A percentile compares a stretch with the other conserved stretches of the same genome.
phyloP scores from a whole-genome alignment of 2,888 invertebrate species.

The Chorisops tibialis region DNA sequence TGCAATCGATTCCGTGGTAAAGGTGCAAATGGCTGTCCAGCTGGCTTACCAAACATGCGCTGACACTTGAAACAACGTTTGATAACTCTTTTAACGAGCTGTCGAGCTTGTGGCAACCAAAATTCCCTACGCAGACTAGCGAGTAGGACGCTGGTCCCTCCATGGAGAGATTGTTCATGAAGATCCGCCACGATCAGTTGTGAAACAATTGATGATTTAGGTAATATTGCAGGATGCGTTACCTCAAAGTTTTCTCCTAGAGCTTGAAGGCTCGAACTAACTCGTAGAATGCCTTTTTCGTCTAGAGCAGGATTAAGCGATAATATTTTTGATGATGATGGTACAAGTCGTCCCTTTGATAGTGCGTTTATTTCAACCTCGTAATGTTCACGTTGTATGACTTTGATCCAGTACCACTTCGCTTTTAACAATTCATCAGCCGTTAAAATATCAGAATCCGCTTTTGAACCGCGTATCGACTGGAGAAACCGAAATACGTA shows the following conservation, averaged over 20 bases:
- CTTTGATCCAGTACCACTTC: no score
- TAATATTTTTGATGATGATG: no score
- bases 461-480: no score
- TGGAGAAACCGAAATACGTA: no score
- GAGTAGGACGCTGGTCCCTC: background rate
- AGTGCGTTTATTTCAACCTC: no score
- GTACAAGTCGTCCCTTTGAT: no score
- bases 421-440: no score
- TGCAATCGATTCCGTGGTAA: conserved; percentile 19
- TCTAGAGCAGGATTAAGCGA: no score
- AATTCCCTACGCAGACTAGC: background rate
- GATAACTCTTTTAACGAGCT: conserved; percentile 14
- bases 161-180: background rate
- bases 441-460: no score
- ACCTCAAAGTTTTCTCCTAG: background rate
- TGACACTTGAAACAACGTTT: conserved; percentile 26
- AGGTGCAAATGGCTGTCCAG: conserved; percentile 14
- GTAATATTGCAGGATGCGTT: background rate
- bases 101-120: conserved; percentile 11
- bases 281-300: no score
- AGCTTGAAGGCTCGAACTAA: no score
- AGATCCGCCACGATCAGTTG: background rate
- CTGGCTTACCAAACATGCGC: conserved; percentile 11
- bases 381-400: no score
- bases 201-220: background rate